Conservation (phyloP, 2,888 invertebrate genomes). For the Tipula unca region DNA sequence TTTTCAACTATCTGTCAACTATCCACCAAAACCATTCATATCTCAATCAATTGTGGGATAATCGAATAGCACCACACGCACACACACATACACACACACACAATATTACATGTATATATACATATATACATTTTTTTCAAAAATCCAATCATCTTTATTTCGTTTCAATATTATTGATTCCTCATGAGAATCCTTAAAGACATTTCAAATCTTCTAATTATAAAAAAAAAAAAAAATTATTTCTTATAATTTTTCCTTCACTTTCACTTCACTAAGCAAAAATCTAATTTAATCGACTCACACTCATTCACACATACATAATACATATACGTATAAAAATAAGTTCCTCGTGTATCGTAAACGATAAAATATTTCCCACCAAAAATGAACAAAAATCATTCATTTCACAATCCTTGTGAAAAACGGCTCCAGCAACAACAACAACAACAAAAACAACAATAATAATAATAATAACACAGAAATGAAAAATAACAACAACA, state of each 20-base stretch:
- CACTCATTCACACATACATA: background rate
- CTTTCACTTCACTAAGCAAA: background rate
- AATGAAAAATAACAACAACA: constrained; percentile 8
- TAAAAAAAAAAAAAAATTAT: background rate
- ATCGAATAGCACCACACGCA: too few relatives aligned
- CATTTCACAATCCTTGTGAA: background rate
- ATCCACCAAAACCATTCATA: background rate
- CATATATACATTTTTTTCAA: too few relatives aligned
- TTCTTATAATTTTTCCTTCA: background rate
- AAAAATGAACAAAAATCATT: constrained; percentile 1
- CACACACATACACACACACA: too few relatives aligned
- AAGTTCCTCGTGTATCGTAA: background rate
- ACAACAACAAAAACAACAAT: background rate
- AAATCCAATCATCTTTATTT: background rate
- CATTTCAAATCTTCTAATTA: constrained; percentile 14
- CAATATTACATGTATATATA: too few relatives aligned
- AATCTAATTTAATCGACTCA: constrained; percentile 8
- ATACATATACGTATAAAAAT: background rate
- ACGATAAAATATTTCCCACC: constrained; percentile 8
- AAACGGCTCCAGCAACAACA: background rate
- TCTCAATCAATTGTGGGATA: background rate
- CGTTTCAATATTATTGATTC: background rate
- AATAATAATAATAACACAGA: background rate
- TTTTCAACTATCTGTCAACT: too few relatives aligned
- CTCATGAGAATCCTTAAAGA: constrained; percentile 8